Base-by-base conservation (phyloP, 2,797 vertebrate genomes). In the Acanthopagrus latus region DNA sequence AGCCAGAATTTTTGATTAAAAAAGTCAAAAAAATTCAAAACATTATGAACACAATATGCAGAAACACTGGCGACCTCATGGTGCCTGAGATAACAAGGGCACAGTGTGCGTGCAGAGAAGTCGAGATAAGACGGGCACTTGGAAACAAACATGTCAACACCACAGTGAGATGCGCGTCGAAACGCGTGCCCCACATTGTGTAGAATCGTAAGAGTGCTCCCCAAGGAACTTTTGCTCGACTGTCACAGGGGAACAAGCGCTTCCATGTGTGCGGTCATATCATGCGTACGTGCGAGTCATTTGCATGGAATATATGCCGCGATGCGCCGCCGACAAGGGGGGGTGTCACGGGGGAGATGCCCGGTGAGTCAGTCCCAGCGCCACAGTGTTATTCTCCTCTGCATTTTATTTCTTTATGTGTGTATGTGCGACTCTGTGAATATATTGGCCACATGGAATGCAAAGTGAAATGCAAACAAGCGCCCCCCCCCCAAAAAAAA, bases 361-460 rank as follows among this genome's bases (percentile, higher is more conserved):
- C 2, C 1, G 16, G 47, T 29, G 77, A 71, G 69, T 79, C 58
- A 14, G 55, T 75, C 74, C 52, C 43, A 50, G 2, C 29, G 23
- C 76, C 59, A 21, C 13, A 10, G 38, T 50, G 16, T 50, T 66
- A 58, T 77, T 81, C 64, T 77, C 52, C 43, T 23, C 63, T 75
- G 57, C 50, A 63, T 73, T 73, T 66, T 43, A 43, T 64, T 52
- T 57, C n/a, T 71, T 1, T 72, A n/a, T 43, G 27, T 12, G 55
- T 58, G 50, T 67, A 21, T 60, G 54, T 58, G 23, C 55, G 54
- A 7, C 47, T 55, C 58, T 62, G 29, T 54, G 76, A 74, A 78
- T 86, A 78, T 57, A 78, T 76, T 82, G 62, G 55, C 60, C 59
- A 68, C 63, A 14, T 50, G 59, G 75, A 81, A 73, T 75, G 55